phyloP scores from a whole-genome alignment of 2,888 invertebrate species.

The Spilarctia lutea region DNA sequence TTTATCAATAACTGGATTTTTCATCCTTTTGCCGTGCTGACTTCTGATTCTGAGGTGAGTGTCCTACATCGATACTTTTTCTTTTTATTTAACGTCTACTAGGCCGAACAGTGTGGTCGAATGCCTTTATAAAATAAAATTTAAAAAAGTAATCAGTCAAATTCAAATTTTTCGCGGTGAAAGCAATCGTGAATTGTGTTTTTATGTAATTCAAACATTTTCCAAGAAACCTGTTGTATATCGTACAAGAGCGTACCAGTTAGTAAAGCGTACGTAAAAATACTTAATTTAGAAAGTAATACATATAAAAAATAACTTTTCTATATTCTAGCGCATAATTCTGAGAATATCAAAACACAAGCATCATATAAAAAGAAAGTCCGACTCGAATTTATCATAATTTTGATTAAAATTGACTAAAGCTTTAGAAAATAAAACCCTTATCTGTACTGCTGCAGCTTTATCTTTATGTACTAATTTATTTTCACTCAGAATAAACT shows the following conservation, averaged over 20 bases:
- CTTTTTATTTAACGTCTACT: slow-evolving; percentile 20
- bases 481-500: too few species aligned
- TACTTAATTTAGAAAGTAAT: slow-evolving; percentile 2
- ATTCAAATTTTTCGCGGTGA: slow-evolving; percentile 11
- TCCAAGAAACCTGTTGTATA: neutral
- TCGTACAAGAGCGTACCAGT: neutral
- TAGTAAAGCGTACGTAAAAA: neutral
- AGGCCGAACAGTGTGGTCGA: slow-evolving; percentile 17
- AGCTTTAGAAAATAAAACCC: too few species aligned
- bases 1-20: slow-evolving; percentile 32
- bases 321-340: neutral
- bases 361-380: neutral
- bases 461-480: too few species aligned
- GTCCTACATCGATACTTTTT: slow-evolving; percentile 45
- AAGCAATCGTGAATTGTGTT: slow-evolving; percentile 5
- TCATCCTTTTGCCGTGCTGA: slow-evolving; percentile 21
- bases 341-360: neutral
- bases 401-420: too few species aligned
- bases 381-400: too few species aligned
- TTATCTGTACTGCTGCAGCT: neutral
- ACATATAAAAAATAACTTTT: neutral
- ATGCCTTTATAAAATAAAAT: neutral
- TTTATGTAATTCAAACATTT: neutral
- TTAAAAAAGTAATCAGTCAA: slow-evolving; percentile 8
- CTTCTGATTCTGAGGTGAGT: slow-evolving; percentile 46